Evolutionary conservation across 2,888 invertebrate species (phyloP).

Genomic region (Stramonita haemastoma): DNA sequence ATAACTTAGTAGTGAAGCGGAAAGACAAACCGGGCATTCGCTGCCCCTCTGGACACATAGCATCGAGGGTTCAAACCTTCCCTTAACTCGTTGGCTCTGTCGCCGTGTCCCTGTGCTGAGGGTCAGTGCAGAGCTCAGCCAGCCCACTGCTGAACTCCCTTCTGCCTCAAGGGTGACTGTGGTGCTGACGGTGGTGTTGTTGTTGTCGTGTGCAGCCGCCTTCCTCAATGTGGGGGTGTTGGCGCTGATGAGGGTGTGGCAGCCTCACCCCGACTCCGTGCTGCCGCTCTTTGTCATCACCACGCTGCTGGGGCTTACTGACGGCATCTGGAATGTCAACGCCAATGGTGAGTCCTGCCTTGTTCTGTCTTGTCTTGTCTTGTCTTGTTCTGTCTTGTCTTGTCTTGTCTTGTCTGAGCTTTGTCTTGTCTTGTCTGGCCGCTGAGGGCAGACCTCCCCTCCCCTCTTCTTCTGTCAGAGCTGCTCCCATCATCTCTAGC

Average conservation of each 20-base stretch:
- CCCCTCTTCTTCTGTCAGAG: too few species aligned
- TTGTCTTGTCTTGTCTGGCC: too few species aligned
- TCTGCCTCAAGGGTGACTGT: neutral
- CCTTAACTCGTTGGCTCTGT: neutral
- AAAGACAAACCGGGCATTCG: neutral
- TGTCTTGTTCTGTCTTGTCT: too few species aligned
- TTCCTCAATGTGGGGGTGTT: constrained; percentile 62
- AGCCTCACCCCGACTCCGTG: constrained; percentile 57
- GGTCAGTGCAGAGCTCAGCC: neutral
- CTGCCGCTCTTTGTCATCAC: constrained; percentile 65
- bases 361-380: too few species aligned
- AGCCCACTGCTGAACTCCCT: neutral
- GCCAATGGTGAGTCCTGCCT: constrained; percentile 68
- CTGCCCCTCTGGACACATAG: neutral
- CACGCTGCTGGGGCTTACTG: constrained; percentile 72
- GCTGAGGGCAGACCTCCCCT: too few species aligned
- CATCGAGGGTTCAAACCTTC: neutral
- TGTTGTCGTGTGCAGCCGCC: constrained; percentile 59
- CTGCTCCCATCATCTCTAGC: too few species aligned
- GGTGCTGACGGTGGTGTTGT: neutral
- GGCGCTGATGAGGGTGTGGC: constrained; percentile 68
- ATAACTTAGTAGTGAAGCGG: neutral
- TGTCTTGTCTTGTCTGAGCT: too few species aligned
- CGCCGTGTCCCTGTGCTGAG: neutral
- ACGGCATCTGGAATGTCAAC: constrained; percentile 75